Evolutionary conservation across 2,113 vertebrate species (phyloP), one percentile per base, ranked within the genome.

Genomic region (Murina feae): DNA sequence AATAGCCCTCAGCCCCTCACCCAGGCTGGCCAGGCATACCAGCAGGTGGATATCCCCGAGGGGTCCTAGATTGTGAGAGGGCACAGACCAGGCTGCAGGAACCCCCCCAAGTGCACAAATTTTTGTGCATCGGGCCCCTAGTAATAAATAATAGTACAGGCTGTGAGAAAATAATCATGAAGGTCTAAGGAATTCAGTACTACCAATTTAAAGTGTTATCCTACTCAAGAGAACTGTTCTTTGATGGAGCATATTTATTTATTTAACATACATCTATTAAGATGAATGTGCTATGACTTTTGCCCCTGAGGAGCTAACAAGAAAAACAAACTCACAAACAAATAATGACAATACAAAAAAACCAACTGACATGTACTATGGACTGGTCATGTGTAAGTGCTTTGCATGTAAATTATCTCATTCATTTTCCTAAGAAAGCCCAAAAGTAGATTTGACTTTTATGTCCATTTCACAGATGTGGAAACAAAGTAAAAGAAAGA

Each of bases 321-420:
- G 21, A 32, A 66, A 80, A 91, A 74, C 28, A 79, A 71, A 42
- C 4, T 37, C 44, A 42, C 58, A 84, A 87, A 78, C 68, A 87
- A 76, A 93, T 49, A 83, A 83, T 55, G 75, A 69, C n/a, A 32
- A 44, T 58, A 44, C 69, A 86, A 89, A 91, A 91, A 81, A 60
- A 69, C 76, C 75, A 93, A 86, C 44, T 87, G 25, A 82, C 20
- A 14, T 65, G 63, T 82, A 78, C 23, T 39, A 17, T 11, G 55
- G 66, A 35, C 71, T 35, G 39, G 32, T 71, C 13, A 44, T 65
- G 58, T 42, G 11, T n/a, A 71, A 86, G 35, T 9, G 9, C 30
- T 84, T 63, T 78, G 14, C 51, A 47, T 82, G 39, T 28, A 86
- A 53, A 75, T 74, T 0, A 58, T 68, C 51, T 90, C 20, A 63